phyloP scores from a whole-genome alignment of 2,797 vertebrate genomes.

The Pseudomugil gertrudae region DNA sequence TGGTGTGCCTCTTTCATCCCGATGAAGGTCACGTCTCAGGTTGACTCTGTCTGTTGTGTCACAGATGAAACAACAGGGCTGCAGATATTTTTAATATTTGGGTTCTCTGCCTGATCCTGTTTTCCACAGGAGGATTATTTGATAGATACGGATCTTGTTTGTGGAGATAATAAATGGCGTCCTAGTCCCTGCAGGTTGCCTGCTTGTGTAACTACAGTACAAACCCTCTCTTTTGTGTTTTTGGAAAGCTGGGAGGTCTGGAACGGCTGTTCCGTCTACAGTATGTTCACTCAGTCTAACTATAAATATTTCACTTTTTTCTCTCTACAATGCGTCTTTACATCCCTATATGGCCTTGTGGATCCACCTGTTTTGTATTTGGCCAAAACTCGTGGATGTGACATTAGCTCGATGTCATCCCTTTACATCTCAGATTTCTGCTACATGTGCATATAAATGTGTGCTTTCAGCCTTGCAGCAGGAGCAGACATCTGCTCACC shows the following conservation, averaged over 20 bases:
- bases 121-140: slow-evolving; percentile 27
- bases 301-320: neutral
- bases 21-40: slow-evolving; percentile 8
- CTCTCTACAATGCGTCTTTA: neutral
- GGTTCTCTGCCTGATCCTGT: slow-evolving; percentile 7
- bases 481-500: slow-evolving; percentile 36
- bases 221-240: slow-evolving; percentile 24
- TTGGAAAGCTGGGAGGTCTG: slow-evolving; percentile 26
- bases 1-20: slow-evolving; percentile 20
- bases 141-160: slow-evolving; percentile 47
- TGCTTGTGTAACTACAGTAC: slow-evolving; percentile 20
- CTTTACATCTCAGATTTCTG: neutral
- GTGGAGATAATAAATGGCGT: slow-evolving; percentile 48
- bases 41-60: slow-evolving; percentile 8
- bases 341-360: neutral
- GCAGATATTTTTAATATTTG: slow-evolving; percentile 12
- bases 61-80: slow-evolving; percentile 23
- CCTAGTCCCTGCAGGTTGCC: slow-evolving; percentile 18
- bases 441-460: neutral
- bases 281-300: neutral
- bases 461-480: slow-evolving; percentile 20
- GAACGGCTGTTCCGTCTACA: slow-evolving; percentile 5
- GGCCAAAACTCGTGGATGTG: too few species aligned
- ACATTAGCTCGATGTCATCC: neutral
- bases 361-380: neutral